These are phyloP conservation scores for Cheilosia scutellata DNA, from an alignment of 2,888 invertebrate species.

Conservation along the genomic window DNA sequence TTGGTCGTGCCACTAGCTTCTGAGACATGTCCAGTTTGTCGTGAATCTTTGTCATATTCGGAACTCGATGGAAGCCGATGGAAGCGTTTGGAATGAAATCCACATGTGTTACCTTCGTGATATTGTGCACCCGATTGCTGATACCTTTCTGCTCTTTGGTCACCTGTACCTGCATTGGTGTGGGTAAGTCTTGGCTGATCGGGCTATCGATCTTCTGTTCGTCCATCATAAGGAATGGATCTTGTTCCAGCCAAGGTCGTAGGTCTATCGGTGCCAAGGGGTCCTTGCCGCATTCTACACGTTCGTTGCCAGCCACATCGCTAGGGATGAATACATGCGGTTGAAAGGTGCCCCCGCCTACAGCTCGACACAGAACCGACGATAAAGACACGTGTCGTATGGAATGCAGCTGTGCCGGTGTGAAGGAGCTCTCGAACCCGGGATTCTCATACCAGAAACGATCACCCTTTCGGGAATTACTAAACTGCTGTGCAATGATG, in stretches of 20 bases:
- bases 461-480: conserved; percentile 90
- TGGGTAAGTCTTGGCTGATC: conserved; percentile 46
- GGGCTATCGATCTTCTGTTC: conserved; percentile 26
- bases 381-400: conserved; percentile 89
- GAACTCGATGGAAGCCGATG: conserved; percentile 79
- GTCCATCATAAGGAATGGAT: conserved; percentile 79
- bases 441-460: conserved; percentile 94
- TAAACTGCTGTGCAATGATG: conserved; percentile 94
- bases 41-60: conserved; percentile 83
- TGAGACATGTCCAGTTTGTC: conserved; percentile 87
- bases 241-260: conserved; percentile 83
- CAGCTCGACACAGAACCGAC: conserved; percentile 86
- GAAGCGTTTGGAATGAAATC: conserved; percentile 79
- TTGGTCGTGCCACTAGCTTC: conserved; percentile 83
- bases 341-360: conserved; percentile 83
- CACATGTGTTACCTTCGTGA: conserved; percentile 76
- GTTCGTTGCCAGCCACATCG: conserved; percentile 81
- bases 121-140: conserved; percentile 78
- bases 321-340: conserved; percentile 83
- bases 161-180: conserved; percentile 45
- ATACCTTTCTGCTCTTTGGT: conserved; percentile 80
- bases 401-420: conserved; percentile 90
- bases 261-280: conserved; percentile 81
- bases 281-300: conserved; percentile 81
- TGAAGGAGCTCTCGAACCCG: conserved; percentile 90